These are phyloP conservation scores for Zelostemma sp. DNA, from an alignment of 1,140 invertebrate species.

Conservation along the genomic window DNA sequence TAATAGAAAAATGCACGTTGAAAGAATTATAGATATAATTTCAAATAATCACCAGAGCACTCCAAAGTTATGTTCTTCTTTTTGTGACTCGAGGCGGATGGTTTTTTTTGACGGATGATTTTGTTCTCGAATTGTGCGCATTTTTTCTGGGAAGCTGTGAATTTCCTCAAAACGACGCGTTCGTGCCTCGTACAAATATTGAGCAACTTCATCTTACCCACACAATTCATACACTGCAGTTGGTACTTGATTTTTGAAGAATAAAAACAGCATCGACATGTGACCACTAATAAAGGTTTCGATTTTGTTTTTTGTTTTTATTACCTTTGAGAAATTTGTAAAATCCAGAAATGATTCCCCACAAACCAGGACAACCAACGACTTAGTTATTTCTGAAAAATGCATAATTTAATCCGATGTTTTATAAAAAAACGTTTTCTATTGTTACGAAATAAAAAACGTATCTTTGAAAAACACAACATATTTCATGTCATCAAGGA, in stretches of 20 bases:
- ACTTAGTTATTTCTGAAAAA: too few species aligned
- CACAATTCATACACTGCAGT: not conserved
- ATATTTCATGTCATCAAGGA: too few species aligned
- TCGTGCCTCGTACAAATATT: conserved; percentile 11
- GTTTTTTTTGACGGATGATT: not conserved
- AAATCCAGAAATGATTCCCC: too few species aligned
- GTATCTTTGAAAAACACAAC: too few species aligned
- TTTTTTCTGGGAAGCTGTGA: not conserved
- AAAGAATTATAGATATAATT: conserved; percentile 8
- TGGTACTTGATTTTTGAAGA: not conserved
- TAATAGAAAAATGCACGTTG: not conserved
- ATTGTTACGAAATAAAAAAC: too few species aligned
- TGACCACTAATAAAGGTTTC: too few species aligned
- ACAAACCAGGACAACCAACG: too few species aligned
- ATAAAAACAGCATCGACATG: not conserved
- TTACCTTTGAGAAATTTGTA: too few species aligned
- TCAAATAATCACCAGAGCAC: conserved; percentile 1
- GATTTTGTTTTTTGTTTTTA: too few species aligned
- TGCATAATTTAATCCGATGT: too few species aligned
- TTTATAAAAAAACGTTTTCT: too few species aligned
- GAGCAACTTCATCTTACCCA: conserved; percentile 16
- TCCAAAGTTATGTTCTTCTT: conserved; percentile 25
- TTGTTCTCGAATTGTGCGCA: not conserved
- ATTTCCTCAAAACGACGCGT: not conserved
- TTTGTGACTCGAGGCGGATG: not conserved